A percentile compares a stretch with the other conserved stretches of the same genome.
phyloP scores from a whole-genome alignment of 2,797 vertebrate species.

The Odontamblyopus lacepedii region DNA sequence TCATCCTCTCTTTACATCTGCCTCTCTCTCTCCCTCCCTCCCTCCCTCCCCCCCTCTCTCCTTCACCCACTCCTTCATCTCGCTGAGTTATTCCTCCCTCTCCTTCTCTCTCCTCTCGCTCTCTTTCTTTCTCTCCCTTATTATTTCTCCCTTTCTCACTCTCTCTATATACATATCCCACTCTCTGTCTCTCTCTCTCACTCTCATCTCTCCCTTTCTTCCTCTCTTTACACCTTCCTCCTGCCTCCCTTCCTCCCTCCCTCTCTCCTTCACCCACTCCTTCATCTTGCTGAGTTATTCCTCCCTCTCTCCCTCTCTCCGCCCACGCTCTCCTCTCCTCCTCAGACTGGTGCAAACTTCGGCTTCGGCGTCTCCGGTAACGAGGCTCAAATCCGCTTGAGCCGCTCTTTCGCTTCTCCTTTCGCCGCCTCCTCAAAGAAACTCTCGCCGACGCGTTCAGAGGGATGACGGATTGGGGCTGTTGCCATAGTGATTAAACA shows the following conservation, averaged over 20 bases:
- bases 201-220: not conserved
- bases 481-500: no score
- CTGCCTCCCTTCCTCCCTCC: not conserved
- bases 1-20: not conserved
- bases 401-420: not conserved
- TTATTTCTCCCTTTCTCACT: no score
- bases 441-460: not conserved
- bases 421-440: not conserved
- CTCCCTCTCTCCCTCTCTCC: constrained; percentile 22
- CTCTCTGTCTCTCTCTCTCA: no score
- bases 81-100: constrained; percentile 51
- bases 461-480: no score
- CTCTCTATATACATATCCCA: no score
- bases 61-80: constrained; percentile 50
- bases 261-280: constrained; percentile 39
- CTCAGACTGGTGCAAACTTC: constrained; percentile 34
- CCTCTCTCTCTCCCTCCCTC: not conserved
- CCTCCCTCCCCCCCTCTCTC: not conserved
- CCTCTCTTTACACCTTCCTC: not conserved
- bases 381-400: constrained; percentile 15
- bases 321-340: constrained; percentile 39
- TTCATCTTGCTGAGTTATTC: constrained; percentile 61
- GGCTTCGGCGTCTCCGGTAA: constrained; percentile 17
- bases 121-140: no score
- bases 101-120: not conserved